These are phyloP conservation scores for Enteromius paludinosus DNA, from an alignment of 2,797 vertebrate genomes.

Conservation along the genomic window DNA sequence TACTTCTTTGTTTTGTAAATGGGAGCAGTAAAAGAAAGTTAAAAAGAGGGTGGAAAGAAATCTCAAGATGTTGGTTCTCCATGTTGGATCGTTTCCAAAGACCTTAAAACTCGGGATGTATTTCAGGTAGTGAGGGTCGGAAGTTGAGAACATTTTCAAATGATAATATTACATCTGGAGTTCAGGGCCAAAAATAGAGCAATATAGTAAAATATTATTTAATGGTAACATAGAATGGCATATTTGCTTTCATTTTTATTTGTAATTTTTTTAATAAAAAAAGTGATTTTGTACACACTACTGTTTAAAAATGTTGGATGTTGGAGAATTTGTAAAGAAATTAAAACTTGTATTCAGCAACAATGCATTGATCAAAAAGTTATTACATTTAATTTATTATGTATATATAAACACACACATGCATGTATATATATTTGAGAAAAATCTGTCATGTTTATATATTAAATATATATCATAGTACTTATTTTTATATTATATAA, in stretches of 20 bases:
- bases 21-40: background rate
- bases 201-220: conserved; percentile 33
- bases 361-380: too few relatives aligned
- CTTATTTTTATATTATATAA: too few relatives aligned
- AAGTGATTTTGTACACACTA: background rate
- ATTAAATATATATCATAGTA: too few relatives aligned
- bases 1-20: background rate
- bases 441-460: too few relatives aligned
- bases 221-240: background rate
- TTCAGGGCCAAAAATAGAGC: conserved; percentile 25
- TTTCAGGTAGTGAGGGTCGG: conserved; percentile 44
- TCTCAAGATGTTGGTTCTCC: background rate
- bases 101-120: conserved; percentile 50
- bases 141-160: conserved; percentile 45
- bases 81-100: conserved; percentile 5
- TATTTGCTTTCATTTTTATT: background rate
- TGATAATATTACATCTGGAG: conserved; percentile 53
- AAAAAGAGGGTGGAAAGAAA: background rate
- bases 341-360: background rate
- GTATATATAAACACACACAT: too few relatives aligned
- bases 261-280: background rate
- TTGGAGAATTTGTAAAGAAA: background rate
- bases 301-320: background rate
- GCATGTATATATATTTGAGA: too few relatives aligned
- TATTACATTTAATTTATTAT: too few relatives aligned